A percentile compares a stretch with the other conserved stretches of the same genome.
These are phyloP conservation scores for Hedya salicella DNA, from an alignment of 2,888 invertebrate species.

Conservation along the genomic window DNA sequence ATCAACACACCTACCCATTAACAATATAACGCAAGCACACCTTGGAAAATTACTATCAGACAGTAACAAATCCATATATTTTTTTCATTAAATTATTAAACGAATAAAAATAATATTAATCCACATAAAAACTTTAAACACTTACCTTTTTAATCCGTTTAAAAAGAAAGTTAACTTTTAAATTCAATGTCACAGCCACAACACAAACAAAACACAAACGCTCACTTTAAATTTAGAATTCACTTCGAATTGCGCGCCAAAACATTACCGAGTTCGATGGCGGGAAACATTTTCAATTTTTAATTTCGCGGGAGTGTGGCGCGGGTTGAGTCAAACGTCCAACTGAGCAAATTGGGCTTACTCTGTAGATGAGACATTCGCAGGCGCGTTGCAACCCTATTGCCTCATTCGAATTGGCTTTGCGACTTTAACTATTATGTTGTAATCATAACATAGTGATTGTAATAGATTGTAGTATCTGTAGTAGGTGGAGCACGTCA, in stretches of 20 bases:
- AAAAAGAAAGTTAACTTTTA: constrained; percentile 24
- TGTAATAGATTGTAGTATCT: no score
- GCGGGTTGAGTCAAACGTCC: constrained; percentile 40
- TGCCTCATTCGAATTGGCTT: neutral
- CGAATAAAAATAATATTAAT: no score
- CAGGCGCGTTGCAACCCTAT: constrained; percentile 37
- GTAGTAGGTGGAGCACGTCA: no score
- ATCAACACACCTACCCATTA: constrained; percentile 25
- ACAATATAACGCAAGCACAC: neutral
- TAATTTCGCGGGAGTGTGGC: constrained; percentile 26
- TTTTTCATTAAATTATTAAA: no score
- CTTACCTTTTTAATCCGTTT: constrained; percentile 38
- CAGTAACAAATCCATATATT: no score
- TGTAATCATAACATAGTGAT: no score
- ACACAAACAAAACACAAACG: constrained; percentile 38
- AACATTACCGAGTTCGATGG: constrained; percentile 26
- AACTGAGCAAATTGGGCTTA: constrained; percentile 39
- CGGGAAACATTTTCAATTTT: constrained; percentile 30
- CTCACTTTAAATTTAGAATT: constrained; percentile 37
- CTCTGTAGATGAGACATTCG: constrained; percentile 30
- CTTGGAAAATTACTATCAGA: constrained; percentile 16
- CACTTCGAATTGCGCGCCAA: constrained; percentile 39
- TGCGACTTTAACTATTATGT: neutral
- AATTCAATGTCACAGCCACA: constrained; percentile 39
- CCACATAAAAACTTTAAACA: neutral